These are phyloP conservation scores for Stomatorhinus walkeri DNA, from an alignment of 2,797 vertebrate genomes.

Conservation along the genomic window DNA sequence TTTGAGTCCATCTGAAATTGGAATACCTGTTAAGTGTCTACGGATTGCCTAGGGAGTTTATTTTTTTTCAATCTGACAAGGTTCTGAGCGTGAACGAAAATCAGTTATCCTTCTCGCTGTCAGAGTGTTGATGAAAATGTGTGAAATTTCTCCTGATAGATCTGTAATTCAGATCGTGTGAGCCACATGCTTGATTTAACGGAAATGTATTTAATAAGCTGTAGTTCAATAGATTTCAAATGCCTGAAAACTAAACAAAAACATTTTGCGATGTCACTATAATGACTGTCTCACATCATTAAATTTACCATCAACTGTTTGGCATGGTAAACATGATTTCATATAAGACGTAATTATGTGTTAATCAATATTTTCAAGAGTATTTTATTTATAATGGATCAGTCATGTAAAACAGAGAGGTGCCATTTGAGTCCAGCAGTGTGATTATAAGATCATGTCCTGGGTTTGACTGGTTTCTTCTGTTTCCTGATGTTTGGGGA, in stretches of 20 bases:
- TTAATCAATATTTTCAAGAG: not conserved
- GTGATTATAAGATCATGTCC: not conserved
- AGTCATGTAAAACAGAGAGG: not conserved
- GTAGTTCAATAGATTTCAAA: constrained; percentile 8
- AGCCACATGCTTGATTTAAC: not conserved
- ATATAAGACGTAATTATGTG: not conserved
- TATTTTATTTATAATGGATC: not conserved
- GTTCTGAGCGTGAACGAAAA: not conserved
- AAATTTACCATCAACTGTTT: not conserved
- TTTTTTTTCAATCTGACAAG: not conserved
- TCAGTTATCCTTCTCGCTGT: constrained; percentile 1
- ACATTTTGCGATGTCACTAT: not conserved
- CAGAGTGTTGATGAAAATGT: constrained; percentile 5
- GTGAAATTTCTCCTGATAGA: not conserved
- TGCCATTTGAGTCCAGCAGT: not conserved
- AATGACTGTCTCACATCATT: not conserved
- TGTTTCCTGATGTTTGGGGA: not conserved
- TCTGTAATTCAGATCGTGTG: not conserved
- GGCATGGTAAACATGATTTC: not conserved
- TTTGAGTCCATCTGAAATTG: not conserved
- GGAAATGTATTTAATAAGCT: not conserved
- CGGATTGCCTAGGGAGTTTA: not conserved
- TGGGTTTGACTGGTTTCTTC: not conserved
- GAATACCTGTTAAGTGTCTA: not conserved
- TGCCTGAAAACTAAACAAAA: not conserved